phyloP scores from a whole-genome alignment of 2,797 vertebrate genomes.

The Sebastes nivosus region DNA sequence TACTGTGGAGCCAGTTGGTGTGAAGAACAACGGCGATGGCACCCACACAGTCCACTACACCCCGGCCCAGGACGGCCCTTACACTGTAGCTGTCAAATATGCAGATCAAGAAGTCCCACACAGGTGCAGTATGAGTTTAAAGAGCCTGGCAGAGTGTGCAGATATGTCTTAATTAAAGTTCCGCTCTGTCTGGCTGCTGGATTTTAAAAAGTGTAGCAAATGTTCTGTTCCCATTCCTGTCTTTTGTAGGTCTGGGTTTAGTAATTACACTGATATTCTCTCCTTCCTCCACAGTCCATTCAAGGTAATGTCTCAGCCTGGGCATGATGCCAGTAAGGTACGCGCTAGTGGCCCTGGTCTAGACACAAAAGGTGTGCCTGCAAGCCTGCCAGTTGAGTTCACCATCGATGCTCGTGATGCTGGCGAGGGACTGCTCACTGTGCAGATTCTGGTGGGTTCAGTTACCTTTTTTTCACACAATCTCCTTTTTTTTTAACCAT shows the following conservation, averaged over 20 bases:
- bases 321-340: slow-evolving; percentile 96
- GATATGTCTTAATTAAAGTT: slow-evolving; percentile 47
- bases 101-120: slow-evolving; percentile 94
- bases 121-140: slow-evolving; percentile 82
- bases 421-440: slow-evolving; percentile 93
- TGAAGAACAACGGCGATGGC: slow-evolving; percentile 91
- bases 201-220: slow-evolving; percentile 8
- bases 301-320: slow-evolving; percentile 92
- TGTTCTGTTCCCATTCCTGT: slow-evolving; percentile 29
- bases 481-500: neutral
- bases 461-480: neutral
- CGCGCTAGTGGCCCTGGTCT: slow-evolving; percentile 94
- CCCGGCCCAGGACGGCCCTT: slow-evolving; percentile 91
- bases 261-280: slow-evolving; percentile 41
- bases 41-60: slow-evolving; percentile 95
- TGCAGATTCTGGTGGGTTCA: slow-evolving; percentile 91
- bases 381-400: slow-evolving; percentile 95
- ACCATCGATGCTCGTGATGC: slow-evolving; percentile 96
- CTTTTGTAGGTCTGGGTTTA: slow-evolving; percentile 19
- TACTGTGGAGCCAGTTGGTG: slow-evolving; percentile 88
- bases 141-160: neutral
- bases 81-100: slow-evolving; percentile 92
- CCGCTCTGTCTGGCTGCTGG: slow-evolving; percentile 12
- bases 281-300: slow-evolving; percentile 85
- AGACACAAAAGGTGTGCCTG: slow-evolving; percentile 89